Conservation (phyloP, 2,888 invertebrate genomes). For the Lepetodrilus schrolli region DNA sequence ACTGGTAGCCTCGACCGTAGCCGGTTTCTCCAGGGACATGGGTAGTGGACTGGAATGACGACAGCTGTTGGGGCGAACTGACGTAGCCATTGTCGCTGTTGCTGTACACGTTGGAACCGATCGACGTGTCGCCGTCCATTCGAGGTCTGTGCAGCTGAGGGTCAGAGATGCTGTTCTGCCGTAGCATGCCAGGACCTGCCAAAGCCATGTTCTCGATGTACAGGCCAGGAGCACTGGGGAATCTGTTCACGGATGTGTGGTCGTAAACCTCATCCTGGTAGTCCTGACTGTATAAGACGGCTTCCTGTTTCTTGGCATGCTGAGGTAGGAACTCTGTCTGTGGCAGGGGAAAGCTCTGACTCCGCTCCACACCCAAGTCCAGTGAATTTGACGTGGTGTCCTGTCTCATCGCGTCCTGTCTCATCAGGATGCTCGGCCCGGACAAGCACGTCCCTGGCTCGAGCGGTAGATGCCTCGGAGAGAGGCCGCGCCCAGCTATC, state of each 20-base stretch:
- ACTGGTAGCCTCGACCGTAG: neutral
- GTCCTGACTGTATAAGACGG: neutral
- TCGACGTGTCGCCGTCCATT: neutral
- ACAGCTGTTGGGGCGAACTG: neutral
- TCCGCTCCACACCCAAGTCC: neutral
- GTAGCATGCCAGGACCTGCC: slow-evolving; percentile 75
- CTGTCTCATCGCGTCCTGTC: slow-evolving; percentile 14
- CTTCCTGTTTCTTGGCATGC: neutral
- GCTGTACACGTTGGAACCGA: too few relatives aligned
- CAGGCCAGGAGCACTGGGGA: slow-evolving; percentile 58
- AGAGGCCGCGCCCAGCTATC: neutral
- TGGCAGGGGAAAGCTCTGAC: slow-evolving; percentile 26
- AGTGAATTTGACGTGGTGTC: neutral
- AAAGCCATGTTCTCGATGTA: too few relatives aligned
- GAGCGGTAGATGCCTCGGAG: neutral
- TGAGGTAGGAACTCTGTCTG: neutral
- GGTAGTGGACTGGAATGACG: neutral
- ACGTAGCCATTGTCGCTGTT: neutral
- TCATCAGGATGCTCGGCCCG: neutral
- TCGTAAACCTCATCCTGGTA: slow-evolving; percentile 24
- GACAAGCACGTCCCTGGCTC: neutral
- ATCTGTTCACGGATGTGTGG: slow-evolving; percentile 48
- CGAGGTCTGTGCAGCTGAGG: slow-evolving; percentile 78
- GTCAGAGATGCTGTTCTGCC: slow-evolving; percentile 79
- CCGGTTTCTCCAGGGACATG: neutral